A percentile compares a stretch with the other conserved stretches of the same genome.
phyloP scores from a whole-genome alignment of 2,888 invertebrate species.

The Brachyopa scutellaris region DNA sequence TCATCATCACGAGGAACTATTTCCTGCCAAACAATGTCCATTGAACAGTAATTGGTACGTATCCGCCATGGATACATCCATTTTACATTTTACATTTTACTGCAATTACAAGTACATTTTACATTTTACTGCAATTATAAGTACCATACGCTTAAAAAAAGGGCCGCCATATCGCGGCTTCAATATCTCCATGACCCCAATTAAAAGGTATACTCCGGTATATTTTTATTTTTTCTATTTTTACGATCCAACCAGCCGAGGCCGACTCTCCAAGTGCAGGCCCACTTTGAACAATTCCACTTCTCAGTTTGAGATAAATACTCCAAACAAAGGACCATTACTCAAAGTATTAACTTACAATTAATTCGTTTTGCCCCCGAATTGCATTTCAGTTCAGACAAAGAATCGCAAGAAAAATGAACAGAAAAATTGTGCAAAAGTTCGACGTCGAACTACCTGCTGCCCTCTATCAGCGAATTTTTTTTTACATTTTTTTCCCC shows the following conservation, averaged over 20 bases:
- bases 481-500: background rate
- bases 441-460: background rate
- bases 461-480: background rate
- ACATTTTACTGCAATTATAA: too few relatives aligned
- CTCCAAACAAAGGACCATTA: constrained; percentile 64
- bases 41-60: constrained; percentile 45
- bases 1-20: constrained; percentile 25
- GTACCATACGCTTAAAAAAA: background rate
- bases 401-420: background rate
- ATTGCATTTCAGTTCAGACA: constrained; percentile 48
- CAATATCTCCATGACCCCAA: constrained; percentile 46
- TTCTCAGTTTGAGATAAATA: constrained; percentile 58
- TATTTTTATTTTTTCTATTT: background rate
- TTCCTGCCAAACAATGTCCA: constrained; percentile 48
- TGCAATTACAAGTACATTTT: too few relatives aligned
- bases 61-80: too few relatives aligned
- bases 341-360: constrained; percentile 72
- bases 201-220: constrained; percentile 25
- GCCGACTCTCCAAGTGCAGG: too few relatives aligned
- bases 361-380: constrained; percentile 61
- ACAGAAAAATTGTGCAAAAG: too few relatives aligned
- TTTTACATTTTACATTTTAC: too few relatives aligned
- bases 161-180: background rate
- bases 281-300: constrained; percentile 5
- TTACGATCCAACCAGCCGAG: background rate